Conservation (phyloP, 2,888 invertebrate genomes). For the Plagiodera versicolora region DNA sequence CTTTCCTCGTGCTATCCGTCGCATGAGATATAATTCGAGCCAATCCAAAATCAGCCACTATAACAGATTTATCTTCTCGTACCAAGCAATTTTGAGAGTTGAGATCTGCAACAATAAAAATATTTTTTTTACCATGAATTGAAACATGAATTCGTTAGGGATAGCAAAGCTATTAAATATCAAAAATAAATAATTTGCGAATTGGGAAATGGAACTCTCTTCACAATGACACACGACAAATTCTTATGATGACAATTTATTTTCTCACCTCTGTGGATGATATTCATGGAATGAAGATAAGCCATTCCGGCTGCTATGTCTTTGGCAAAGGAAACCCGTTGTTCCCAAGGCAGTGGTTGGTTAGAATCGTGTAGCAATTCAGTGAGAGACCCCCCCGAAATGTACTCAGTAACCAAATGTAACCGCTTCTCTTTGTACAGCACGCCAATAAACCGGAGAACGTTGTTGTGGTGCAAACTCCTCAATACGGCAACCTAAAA, state of each 20-base stretch:
- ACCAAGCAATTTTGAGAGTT: conserved; percentile 96
- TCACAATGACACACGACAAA: too few relatives aligned
- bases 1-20: conserved; percentile 48
- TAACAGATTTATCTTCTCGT: conserved; percentile 76
- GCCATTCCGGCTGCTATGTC: conserved; percentile 94
- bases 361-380: conserved; percentile 76
- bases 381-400: conserved; percentile 87
- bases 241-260: conserved; percentile 29
- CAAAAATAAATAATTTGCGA: too few relatives aligned
- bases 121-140: too few relatives aligned
- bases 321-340: conserved; percentile 81
- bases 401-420: conserved; percentile 91
- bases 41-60: conserved; percentile 94
- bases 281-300: conserved; percentile 91
- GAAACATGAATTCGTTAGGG: too few relatives aligned
- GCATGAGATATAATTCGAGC: conserved; percentile 75
- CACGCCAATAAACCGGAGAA: conserved; percentile 88
- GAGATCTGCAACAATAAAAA: too few relatives aligned
- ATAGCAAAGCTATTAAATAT: too few relatives aligned
- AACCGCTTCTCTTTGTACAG: conserved; percentile 89
- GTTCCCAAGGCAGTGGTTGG: conserved; percentile 75
- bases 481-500: conserved; percentile 81
- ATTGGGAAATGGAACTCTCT: too few relatives aligned
- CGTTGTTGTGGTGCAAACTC: conserved; percentile 86
- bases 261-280: conserved; percentile 67